Conservation (phyloP, 2,113 vertebrate species). For the Isichthys henryi region DNA sequence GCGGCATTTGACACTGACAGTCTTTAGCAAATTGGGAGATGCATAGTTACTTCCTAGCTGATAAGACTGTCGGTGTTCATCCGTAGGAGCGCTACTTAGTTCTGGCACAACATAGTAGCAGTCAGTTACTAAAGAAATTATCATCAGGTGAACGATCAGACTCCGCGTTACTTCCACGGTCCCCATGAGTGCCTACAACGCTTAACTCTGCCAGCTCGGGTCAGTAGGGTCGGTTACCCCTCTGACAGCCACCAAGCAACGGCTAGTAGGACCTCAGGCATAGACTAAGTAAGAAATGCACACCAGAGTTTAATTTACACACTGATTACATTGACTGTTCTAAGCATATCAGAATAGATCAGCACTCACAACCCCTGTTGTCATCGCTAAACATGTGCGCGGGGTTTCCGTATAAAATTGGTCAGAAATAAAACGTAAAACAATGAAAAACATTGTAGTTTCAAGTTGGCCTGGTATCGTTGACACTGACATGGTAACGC, state of each 20-base stretch:
- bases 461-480: not conserved
- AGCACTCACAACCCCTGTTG: not conserved
- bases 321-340: not conserved
- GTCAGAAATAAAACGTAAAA: not conserved
- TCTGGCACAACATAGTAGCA: not conserved
- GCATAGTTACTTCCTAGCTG: not conserved
- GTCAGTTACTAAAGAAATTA: not conserved
- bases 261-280: no score
- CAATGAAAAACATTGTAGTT: not conserved
- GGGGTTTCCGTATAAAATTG: not conserved
- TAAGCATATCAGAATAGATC: not conserved
- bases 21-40: not conserved
- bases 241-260: not conserved
- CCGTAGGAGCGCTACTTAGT: not conserved
- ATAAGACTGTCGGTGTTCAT: not conserved
- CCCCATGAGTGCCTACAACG: not conserved
- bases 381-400: not conserved
- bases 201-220: not conserved
- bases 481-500: not conserved
- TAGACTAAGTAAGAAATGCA: not conserved
- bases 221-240: not conserved
- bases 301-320: slow-evolving; percentile 11
- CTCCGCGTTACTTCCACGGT: not conserved
- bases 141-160: not conserved
- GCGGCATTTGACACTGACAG: slow-evolving; percentile 24